Evolutionary conservation across 1,140 invertebrate genomes (phyloP), one percentile per base, ranked within the genome.

Genomic region (Subanguina moxae): DNA sequence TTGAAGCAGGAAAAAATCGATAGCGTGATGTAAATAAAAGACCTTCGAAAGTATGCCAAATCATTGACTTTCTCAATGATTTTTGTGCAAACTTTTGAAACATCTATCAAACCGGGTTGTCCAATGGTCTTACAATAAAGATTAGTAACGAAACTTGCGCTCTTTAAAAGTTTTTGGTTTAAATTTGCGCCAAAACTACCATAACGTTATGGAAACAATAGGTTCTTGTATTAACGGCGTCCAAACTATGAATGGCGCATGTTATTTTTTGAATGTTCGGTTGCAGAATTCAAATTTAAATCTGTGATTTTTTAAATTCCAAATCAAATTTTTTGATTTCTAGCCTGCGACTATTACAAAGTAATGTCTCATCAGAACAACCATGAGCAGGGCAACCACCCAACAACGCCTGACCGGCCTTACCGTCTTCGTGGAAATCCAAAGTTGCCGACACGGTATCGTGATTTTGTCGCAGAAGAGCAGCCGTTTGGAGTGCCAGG

Each of bases 381-480:
- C 8, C 38, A 19, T 30, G 5, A 30, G 38, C 28, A 32, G 28
- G 58, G n/a, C 3, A n/a, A 21, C n/a, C 28, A 61, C 5, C 58
- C 19, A 5, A 3, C 58, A n/a, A 43, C 19, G 3, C 58, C 28
- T n/a, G 58, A 61, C 8, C 3, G 28, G 21, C 58, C n/a, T 21
- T 61, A 61, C 58, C n/a, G 28, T 5, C 28, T 61, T 8, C 3
- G 58, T 5, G 58, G 28, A 3, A 25, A 21, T 43, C n/a, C 58
- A 21, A 61, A 61, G 21, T 19, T 61, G 58, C 58, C 58, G 5
- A 61, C n/a, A 5, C 58, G 58, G 3, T 61, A 61, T 25, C 19
- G 58, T n/a, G 58, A 61, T 21, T 61, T 32, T n/a, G 3, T 30
- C 5, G 5, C n/a, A 28, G 58, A 61, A n/a, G 58, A 30, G 19